Evolutionary conservation across 1,140 invertebrate genomes (phyloP), one percentile per base, ranked within the genome.

Genomic region (Papilio machaon): DNA sequence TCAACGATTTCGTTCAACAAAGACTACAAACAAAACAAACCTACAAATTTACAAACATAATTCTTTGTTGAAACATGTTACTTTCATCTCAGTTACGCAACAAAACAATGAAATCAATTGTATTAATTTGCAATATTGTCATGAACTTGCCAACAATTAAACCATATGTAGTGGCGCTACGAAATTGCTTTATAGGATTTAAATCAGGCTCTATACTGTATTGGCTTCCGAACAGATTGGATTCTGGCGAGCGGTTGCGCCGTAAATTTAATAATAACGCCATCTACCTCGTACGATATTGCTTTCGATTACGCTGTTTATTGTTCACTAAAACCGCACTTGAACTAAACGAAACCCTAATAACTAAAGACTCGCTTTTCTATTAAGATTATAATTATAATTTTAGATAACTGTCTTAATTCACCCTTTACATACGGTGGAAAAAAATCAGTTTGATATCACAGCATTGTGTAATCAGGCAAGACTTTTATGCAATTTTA

Each of bases 221-320:
- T 76, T 76, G 74, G 74, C 47, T 76, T 76, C 74, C 43, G 74
- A 54, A 76, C 46, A 52, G 74, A 76, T 76, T 76, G 74, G 46
- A 76, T 76, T 76, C 74, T 19, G 23, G 46, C 74, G 19, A 30
- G 74, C 74, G 46, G 74, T 76, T 76, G n/a, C 74, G 74, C 74
- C 19, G 74, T 52, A 74, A 74, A 74, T 76, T 76, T 76, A 76
- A 76, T 76, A 76, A 76, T 49, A 47, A 11, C 30, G 47, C n/a
- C 7, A 76, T 76, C 46, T 76, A 47, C n/a, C 47, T 52, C 17
- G n/a, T 47, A 30, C 74, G 4, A 52, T 49, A 52, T 76, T 30
- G 74, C 47, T 76, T 52, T 76, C 43, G 73, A 43, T 47, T 73
- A 46, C n/a, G 15, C 17, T 6, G 43, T 47, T 70, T 70, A 70